Conservation (phyloP, 1,140 invertebrate genomes). For the Sinonovacula constricta region DNA sequence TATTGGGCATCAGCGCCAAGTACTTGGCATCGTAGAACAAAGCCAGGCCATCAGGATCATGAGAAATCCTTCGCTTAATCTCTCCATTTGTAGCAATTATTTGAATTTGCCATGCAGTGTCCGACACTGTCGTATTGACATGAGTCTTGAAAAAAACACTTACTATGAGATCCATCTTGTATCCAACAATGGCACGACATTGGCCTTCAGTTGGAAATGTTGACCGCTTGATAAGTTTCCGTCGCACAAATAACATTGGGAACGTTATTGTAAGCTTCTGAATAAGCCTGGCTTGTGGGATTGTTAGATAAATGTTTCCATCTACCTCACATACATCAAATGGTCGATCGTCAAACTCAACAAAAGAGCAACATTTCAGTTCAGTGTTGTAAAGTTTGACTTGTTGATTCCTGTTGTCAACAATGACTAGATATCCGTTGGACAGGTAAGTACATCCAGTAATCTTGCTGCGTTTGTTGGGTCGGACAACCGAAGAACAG, state of each 20-base stretch:
- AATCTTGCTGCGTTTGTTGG: conserved; percentile 19
- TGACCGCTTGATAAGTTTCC: conserved; percentile 12
- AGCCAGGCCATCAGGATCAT: conserved; percentile 21
- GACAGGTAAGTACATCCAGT: conserved; percentile 39
- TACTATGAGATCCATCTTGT: conserved; percentile 36
- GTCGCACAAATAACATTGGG: conserved; percentile 18
- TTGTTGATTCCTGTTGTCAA: conserved; percentile 25
- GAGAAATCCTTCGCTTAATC: conserved; percentile 22
- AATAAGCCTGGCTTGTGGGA: conserved; percentile 15
- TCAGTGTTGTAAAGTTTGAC: conserved; percentile 32
- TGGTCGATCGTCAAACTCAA: conserved; percentile 12
- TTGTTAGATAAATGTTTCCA: conserved; percentile 31
- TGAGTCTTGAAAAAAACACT: conserved; percentile 28
- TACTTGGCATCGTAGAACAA: conserved; percentile 45
- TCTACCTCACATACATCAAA: conserved; percentile 27
- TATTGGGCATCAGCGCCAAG: conserved; percentile 26
- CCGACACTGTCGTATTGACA: conserved; percentile 26
- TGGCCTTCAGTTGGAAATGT: conserved; percentile 38
- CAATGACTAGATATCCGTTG: conserved; percentile 42
- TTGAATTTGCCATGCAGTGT: conserved; percentile 40
- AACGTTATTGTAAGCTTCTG: conserved; percentile 34
- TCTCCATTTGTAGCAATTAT: conserved; percentile 19
- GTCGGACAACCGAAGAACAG: neutral
- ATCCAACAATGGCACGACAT: conserved; percentile 27
- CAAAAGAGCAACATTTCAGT: conserved; percentile 37